Evolutionary conservation across 2,888 invertebrate species (phyloP).

Genomic region (Catocala nupta): DNA sequence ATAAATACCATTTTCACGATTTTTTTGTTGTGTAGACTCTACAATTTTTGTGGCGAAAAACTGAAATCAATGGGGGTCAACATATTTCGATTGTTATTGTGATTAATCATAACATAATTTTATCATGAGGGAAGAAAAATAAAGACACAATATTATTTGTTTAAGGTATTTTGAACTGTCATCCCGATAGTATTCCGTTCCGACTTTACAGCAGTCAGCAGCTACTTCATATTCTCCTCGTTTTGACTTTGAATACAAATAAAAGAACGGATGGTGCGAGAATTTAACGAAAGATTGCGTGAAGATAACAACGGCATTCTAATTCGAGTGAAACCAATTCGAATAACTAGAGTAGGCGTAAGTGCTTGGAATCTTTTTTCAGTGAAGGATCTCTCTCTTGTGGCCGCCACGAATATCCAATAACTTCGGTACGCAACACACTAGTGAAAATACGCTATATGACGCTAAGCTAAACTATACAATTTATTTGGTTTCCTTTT

Average conservation of each 20-base stretch:
- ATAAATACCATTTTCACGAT: no score
- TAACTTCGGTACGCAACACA: slow-evolving; percentile 15
- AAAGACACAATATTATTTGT: no score
- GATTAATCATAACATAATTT: no score
- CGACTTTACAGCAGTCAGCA: no score
- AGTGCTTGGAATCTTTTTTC: slow-evolving; percentile 40
- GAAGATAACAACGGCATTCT: slow-evolving; percentile 1
- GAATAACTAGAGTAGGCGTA: slow-evolving; percentile 34
- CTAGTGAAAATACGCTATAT: slow-evolving; percentile 9
- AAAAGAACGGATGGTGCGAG: background rate
- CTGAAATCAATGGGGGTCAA: no score
- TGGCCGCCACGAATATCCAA: slow-evolving; percentile 40
- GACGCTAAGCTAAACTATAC: background rate
- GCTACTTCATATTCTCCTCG: background rate
- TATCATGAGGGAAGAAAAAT: no score
- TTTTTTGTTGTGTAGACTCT: no score
- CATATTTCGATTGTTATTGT: no score
- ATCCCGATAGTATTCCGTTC: no score
- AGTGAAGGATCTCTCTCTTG: slow-evolving; percentile 31
- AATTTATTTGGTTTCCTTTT: no score
- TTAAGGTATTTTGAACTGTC: no score
- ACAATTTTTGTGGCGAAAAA: no score
- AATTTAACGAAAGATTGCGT: background rate
- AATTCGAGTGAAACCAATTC: slow-evolving; percentile 26
- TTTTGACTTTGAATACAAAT: background rate